Evolutionary conservation across 2,797 vertebrate species (phyloP), one percentile per base, ranked within the genome.

Genomic region (Neomorphus geoffroyi): DNA sequence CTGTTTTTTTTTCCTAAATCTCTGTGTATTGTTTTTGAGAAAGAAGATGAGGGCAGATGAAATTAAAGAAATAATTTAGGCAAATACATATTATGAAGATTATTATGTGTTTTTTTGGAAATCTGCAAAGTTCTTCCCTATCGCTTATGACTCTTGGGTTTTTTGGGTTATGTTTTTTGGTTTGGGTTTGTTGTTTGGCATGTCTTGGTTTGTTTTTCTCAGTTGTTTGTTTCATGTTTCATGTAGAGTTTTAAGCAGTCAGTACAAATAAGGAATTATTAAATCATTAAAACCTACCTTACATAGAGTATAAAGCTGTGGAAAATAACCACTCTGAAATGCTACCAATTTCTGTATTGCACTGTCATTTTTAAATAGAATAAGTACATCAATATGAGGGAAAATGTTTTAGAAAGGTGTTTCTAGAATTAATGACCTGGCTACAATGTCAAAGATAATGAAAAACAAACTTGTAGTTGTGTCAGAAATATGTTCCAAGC

Each of bases 1-100:
- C 28, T 5, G 0, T 0, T 26, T 70, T n/a, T n/a, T n/a, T 61
- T 53, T 45, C 13, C 32, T 58, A 1, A 26, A 7, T 33, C 1
- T 53, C 13, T 69, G 1, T 50, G 3, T 50, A 4, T 21, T 61
- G 1, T 18, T 85, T 85, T 60, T 64, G 33, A 67, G 53, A 60
- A 87, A 53, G 18, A 53, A 45, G 12, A 18, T 45, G 12, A 48
- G 7, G 14, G 26, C 3, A 61, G 7, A 28, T 46, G 24, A 57
- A 69, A 8, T 1, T 39, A 16, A 71, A 70, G 24, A 62, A 90
- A 60, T 58, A 21, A 48, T 37, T 37, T 13, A 33, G 23, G 18
- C 1, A 74, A 62, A 70, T 33, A 3, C 7, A 37, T 57, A 32
- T 51, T 66, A 87, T 2, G 35, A 45, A 48, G 10, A 50, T 14